Evolutionary conservation across 2,797 vertebrate species (phyloP).

Genomic region (Premnoplex brunnescens): DNA sequence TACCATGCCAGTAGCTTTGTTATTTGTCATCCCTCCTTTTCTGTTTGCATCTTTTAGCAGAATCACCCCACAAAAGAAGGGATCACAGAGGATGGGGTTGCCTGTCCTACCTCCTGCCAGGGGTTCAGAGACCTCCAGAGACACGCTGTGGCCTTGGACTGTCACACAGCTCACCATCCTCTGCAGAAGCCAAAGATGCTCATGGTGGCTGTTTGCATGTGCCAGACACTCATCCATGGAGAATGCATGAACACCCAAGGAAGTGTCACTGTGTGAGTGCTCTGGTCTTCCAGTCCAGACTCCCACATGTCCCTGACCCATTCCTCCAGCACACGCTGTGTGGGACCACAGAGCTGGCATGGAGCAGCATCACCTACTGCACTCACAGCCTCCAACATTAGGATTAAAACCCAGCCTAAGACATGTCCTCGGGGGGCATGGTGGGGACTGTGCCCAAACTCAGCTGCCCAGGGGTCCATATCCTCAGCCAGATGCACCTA

Average conservation of each 20-base stretch:
- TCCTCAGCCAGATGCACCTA: background rate
- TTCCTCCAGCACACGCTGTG: background rate
- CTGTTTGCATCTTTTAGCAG: background rate
- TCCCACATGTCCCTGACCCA: background rate
- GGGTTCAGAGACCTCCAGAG: background rate
- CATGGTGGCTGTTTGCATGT: background rate
- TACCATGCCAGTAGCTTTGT: background rate
- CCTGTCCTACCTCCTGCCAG: background rate
- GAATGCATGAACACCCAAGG: accelerated
- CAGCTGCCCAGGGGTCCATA: background rate
- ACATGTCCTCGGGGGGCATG: accelerated
- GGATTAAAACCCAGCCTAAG: background rate
- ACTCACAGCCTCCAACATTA: background rate
- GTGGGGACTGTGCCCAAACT: background rate
- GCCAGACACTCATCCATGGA: background rate
- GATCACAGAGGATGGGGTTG: background rate
- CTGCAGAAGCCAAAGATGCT: background rate
- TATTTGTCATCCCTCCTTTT: background rate
- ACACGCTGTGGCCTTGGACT: accelerated
- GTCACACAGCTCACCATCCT: background rate
- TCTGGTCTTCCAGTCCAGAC: background rate
- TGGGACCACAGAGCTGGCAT: background rate
- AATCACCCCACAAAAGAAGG: background rate
- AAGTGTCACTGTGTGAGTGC: accelerated
- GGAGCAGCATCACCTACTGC: background rate